phyloP scores from a whole-genome alignment of 2,113 vertebrate genomes.

The Mastomys natalensis region DNA sequence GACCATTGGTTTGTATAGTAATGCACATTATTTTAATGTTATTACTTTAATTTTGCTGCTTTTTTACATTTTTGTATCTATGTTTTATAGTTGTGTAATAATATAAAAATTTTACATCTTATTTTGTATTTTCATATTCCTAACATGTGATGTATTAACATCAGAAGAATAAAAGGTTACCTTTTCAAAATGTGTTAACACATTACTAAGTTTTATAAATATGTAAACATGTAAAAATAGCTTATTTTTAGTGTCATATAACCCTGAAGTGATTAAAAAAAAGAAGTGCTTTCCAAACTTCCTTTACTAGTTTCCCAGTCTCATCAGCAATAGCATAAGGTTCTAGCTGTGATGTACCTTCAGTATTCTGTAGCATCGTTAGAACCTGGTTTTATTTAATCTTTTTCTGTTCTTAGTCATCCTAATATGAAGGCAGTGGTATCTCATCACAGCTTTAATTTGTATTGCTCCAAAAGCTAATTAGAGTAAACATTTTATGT shows the following conservation, averaged over 20 bases:
- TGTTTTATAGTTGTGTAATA: not conserved
- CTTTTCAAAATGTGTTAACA: not conserved
- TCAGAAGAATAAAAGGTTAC: not conserved
- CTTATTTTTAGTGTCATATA: not conserved
- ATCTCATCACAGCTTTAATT: not conserved
- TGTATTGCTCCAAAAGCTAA: not conserved
- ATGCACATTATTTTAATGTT: not conserved
- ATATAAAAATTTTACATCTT: not conserved
- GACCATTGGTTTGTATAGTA: not conserved
- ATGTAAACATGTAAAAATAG: not conserved
- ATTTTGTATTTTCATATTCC: not conserved
- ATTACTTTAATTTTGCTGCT: not conserved
- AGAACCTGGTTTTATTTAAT: not conserved
- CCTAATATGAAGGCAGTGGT: not conserved
- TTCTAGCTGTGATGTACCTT: not conserved
- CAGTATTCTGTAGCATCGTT: not conserved
- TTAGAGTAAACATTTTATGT: not conserved
- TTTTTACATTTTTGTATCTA: not conserved
- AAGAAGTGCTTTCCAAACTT: not conserved
- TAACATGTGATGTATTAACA: not conserved
- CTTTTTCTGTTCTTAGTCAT: not conserved
- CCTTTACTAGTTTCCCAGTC: not conserved
- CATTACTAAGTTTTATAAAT: not conserved
- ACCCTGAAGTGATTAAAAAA: not conserved
- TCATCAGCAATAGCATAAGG: not conserved